phyloP scores from a whole-genome alignment of 2,888 invertebrate genomes.

The Neria commutata region DNA sequence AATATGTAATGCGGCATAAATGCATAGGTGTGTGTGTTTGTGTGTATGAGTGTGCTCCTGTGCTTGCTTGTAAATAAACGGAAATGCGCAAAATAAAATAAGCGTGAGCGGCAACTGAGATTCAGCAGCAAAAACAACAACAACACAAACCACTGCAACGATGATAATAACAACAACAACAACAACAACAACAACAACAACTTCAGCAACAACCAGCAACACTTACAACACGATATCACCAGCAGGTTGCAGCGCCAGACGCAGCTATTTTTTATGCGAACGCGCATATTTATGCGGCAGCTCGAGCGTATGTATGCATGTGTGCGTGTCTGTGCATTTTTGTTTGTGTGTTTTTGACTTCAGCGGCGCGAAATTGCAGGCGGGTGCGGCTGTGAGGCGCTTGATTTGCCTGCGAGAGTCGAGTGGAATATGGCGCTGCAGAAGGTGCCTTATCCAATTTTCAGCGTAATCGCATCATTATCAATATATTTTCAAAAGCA shows the following conservation, averaged over 20 bases:
- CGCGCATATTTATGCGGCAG: background rate
- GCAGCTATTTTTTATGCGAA: too few relatives aligned
- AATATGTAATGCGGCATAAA: too few relatives aligned
- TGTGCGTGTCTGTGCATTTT: background rate
- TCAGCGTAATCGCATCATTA: conserved; percentile 25
- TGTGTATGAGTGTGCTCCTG: background rate
- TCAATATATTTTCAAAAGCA: conserved; percentile 19
- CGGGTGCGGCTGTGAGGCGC: too few relatives aligned
- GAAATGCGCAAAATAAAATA: background rate
- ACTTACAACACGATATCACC: too few relatives aligned
- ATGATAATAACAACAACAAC: background rate
- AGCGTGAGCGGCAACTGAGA: background rate
- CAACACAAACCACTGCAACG: background rate
- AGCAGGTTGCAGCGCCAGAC: too few relatives aligned
- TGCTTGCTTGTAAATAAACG: background rate
- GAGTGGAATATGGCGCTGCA: conserved; percentile 11
- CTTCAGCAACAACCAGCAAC: too few relatives aligned
- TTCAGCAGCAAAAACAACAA: background rate
- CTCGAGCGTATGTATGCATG: background rate
- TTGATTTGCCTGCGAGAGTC: background rate
- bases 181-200: conserved; percentile 10
- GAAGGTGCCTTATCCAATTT: conserved; percentile 15
- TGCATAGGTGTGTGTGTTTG: too few relatives aligned
- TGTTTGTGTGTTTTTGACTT: conserved; percentile 2
- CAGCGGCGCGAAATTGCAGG: too few relatives aligned